Evolutionary conservation across 2,113 vertebrate species (phyloP).

Genomic region (Eptesicus fuscus): DNA sequence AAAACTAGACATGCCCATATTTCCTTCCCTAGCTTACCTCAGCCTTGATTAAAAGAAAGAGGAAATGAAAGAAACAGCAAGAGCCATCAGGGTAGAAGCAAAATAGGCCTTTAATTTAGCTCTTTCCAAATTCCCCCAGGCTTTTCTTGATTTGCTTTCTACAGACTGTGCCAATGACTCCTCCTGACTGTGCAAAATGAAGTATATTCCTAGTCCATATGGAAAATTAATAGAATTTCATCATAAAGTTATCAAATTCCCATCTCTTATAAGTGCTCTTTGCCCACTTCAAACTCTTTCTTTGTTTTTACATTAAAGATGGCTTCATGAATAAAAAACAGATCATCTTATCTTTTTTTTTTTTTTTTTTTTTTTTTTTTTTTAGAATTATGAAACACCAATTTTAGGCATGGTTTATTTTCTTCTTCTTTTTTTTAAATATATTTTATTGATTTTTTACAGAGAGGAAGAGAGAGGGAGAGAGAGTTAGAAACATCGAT

Average conservation of each 20-base stretch:
- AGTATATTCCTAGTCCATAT: not conserved
- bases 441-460: no score
- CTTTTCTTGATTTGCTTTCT: constrained; percentile 10
- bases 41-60: constrained; percentile 37
- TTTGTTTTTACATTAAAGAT: constrained; percentile 31
- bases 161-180: not conserved
- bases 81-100: not conserved
- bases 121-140: not conserved
- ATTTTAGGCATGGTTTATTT: no score
- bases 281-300: not conserved
- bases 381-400: no score
- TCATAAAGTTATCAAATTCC: constrained; percentile 16
- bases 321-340: not conserved
- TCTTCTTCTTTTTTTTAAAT: no score
- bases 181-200: constrained; percentile 24
- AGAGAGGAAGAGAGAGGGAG: no score
- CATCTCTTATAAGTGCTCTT: not conserved
- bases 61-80: constrained; percentile 39
- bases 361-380: no score
- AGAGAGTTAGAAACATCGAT: no score
- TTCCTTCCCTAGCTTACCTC: constrained; percentile 5
- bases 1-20: not conserved
- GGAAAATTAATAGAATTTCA: constrained; percentile 16
- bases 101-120: not conserved
- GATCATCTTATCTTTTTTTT: not conserved